Base-by-base conservation (phyloP, 2,888 invertebrate genomes). In the Leptinotarsa tumamoca region DNA sequence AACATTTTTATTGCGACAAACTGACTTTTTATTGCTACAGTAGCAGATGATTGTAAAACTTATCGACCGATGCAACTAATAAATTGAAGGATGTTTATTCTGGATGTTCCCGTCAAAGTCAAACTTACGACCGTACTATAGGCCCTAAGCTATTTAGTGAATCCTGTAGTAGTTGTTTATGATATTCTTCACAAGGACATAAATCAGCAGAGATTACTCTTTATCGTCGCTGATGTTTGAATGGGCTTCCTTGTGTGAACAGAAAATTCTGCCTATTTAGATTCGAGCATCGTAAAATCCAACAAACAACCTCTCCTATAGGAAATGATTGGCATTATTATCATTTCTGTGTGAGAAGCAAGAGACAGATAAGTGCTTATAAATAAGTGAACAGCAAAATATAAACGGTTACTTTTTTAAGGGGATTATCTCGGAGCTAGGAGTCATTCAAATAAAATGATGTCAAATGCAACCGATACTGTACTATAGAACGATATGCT, bases 71-170 rank as follows among this genome's bases (percentile, higher is more conserved):
- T 73, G 54, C 54, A 61, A 33, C 74, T 67, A 70, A 70, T 74
- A 74, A 74, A 74, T 63, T 49, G 23, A 27, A 74, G 74, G 74
- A 74, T 74, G 74, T 74, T 74, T 74, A 74, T 70, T 67, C 69
- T 70, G 66, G 50, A 73, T 66, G 69, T 66, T 69, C 63, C 43
- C 50, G 73, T 69, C 73, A 51, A 69, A 72, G 67, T 67, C 27
- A 56, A 63, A 33, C 51, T 70, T 70, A 54, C 21, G 54, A 74
- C 70, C 49, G 3, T 23, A 68, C 66, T 68, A 69, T 74, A 66
- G 70, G 70, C 66, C 33, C 43, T 13, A 63, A 63, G 43, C 63
- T n/a, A 33, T 54, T 52, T 54, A 70, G 61, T 70, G 56, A 70
- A 52, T 70, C 51, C 49, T 56, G 54, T 54, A 52, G 54, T 52